phyloP scores from a whole-genome alignment of 64 coral and sea anemone species.

The Dendronephthya gigantea region DNA sequence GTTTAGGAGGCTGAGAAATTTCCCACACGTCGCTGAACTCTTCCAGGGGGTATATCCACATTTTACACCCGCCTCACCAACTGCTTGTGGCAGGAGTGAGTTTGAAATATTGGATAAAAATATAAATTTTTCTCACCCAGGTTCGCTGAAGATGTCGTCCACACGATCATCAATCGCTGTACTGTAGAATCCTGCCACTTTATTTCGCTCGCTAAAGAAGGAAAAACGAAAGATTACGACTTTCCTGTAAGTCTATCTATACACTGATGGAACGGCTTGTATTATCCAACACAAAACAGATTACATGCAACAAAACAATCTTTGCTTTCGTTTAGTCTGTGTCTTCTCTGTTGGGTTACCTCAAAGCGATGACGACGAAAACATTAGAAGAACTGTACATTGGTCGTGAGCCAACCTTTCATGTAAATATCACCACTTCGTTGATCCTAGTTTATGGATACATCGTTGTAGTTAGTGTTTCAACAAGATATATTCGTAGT shows the following conservation, averaged over 20 bases:
- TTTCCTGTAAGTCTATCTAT: slow-evolving; percentile 19
- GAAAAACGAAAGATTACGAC: background rate
- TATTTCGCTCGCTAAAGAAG: background rate
- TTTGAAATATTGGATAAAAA: background rate
- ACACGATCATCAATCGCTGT: background rate
- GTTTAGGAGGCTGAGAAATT: no score
- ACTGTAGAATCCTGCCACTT: background rate
- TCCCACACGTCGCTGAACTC: no score
- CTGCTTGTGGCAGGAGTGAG: no score
- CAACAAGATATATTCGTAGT: no score
- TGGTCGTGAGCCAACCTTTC: background rate
- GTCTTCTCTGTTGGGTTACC: background rate
- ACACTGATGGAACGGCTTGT: no score
- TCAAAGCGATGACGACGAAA: background rate
- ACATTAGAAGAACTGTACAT: background rate
- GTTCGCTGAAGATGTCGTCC: background rate
- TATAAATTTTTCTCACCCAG: background rate
- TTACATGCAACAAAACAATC: no score
- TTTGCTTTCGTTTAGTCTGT: slow-evolving; percentile 4
- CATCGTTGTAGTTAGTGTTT: no score
- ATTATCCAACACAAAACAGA: no score
- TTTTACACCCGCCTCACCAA: no score
- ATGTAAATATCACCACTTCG: background rate
- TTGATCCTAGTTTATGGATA: no score
- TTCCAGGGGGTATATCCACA: no score